Percentiles rank a stretch among this genome's conserved stretches.
Conservation (phyloP, 2,888 invertebrate genomes). For the Polydrusus tereticollis region DNA sequence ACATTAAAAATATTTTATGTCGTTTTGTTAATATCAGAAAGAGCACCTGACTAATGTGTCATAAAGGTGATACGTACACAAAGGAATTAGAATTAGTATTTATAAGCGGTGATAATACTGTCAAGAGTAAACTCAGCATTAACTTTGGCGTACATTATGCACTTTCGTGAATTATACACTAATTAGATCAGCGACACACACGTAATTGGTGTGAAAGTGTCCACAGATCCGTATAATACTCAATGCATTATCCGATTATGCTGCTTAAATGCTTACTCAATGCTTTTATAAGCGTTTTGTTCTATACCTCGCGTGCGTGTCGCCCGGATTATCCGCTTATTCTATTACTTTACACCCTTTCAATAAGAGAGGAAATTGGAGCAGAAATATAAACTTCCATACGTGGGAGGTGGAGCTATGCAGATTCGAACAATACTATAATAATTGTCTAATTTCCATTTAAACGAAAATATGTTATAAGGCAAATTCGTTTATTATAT, state of each 20-base stretch:
- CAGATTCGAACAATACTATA: constrained; percentile 34
- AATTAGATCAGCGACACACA: constrained; percentile 48
- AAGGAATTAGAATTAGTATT: too few relatives aligned
- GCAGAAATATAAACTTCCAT: constrained; percentile 45
- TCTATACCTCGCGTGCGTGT: constrained; percentile 46
- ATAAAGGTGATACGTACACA: too few relatives aligned
- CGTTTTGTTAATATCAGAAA: too few relatives aligned
- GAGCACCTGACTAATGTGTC: too few relatives aligned
- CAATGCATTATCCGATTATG: constrained; percentile 49
- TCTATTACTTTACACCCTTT: constrained; percentile 47
- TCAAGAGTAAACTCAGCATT: constrained; percentile 32
- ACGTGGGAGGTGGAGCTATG: constrained; percentile 17
- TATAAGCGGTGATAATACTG: too few relatives aligned
- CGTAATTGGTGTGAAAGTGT: constrained; percentile 52
- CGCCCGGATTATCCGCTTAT: constrained; percentile 44
- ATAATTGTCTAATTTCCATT: constrained; percentile 22
- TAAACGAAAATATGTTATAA: constrained; percentile 16
- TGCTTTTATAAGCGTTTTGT: constrained; percentile 50
- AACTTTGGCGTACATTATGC: constrained; percentile 44
- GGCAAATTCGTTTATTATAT: background rate
- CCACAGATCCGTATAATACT: constrained; percentile 50
- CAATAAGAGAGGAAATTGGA: constrained; percentile 44
- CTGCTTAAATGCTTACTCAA: constrained; percentile 50
- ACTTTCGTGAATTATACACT: constrained; percentile 45
- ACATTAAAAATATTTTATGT: too few relatives aligned